Base-by-base conservation (phyloP, 2,113 vertebrate genomes). In the Lepisosteus osseus region DNA sequence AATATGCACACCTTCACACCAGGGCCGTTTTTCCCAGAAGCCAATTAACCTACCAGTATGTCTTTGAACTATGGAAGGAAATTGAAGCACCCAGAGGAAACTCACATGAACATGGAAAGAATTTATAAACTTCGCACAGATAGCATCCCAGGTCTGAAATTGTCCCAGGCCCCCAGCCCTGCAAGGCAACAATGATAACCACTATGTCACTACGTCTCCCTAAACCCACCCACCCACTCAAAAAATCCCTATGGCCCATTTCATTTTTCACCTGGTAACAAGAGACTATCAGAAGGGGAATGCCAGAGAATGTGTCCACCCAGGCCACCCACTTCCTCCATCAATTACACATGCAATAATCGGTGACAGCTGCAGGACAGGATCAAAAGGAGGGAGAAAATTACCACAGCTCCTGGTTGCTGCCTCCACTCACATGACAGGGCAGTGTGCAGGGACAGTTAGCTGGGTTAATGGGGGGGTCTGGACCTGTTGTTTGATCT, bases 301-400 rank as follows among this genome's bases (percentile, higher is more conserved):
- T 56, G 9, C 57, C 68, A 62, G 80, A 77, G 73, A 73, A 72
- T 74, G 73, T 78, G 81, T 79, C 74, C 76, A 75, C 81, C 82
- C 73, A 80, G 88, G 86, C 88, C 88, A 91, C 89, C 89, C 88
- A 89, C 87, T 86, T 90, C 83, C 76, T 83, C 86, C 73, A 92
- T 93, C 89, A 91, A 83, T 83, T 85, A 85, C 87, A 89, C 91
- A 92, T 90, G 88, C 86, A 83, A 78, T 89, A 90, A 92, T 89
- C 84, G 89, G 87, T 86, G 88, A 86, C 91, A 92, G 90, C 89
- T 92, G 90, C 82, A 72, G 70, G 75, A 78, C 78, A 74, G 79
- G 87, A 92, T 92, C 89, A 92, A 91, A 92, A 81, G 68, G 76
- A 73, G 79, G 74, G 83, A 76, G 79, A 85, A 87, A 88, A 89